Conservation (phyloP, 2,113 vertebrate genomes). For the Poicephalus meyeri region DNA sequence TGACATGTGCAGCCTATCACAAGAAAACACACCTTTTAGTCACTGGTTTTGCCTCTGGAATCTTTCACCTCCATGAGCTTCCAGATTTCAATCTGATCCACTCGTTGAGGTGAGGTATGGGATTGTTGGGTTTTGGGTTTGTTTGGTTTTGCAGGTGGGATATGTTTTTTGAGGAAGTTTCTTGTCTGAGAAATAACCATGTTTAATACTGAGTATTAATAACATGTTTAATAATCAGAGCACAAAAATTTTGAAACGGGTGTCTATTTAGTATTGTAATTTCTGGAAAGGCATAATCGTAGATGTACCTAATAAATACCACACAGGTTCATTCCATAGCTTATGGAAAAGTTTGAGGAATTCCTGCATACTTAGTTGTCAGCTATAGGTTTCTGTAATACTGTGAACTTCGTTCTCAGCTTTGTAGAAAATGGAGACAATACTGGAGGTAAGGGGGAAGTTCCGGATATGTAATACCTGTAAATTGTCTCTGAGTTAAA, state of each 20-base stretch:
- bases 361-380: neutral
- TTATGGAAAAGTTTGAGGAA: neutral
- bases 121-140: neutral
- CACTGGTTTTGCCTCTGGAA: constrained; percentile 91
- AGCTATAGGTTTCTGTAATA: neutral
- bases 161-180: accelerated
- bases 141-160: accelerated
- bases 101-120: constrained; percentile 85
- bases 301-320: neutral
- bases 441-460: neutral
- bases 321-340: neutral
- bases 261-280: neutral
- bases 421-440: neutral
- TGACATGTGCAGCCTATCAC: constrained; percentile 89
- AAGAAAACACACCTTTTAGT: constrained; percentile 88
- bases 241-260: neutral
- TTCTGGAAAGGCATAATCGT: neutral
- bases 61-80: constrained; percentile 95
- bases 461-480: neutral
- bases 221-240: neutral
- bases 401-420: neutral
- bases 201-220: neutral
- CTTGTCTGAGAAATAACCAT: neutral
- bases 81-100: constrained; percentile 95
- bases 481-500: neutral